Evolutionary conservation across 2,797 vertebrate species (phyloP).

Genomic region (Discoglossus pictus): DNA sequence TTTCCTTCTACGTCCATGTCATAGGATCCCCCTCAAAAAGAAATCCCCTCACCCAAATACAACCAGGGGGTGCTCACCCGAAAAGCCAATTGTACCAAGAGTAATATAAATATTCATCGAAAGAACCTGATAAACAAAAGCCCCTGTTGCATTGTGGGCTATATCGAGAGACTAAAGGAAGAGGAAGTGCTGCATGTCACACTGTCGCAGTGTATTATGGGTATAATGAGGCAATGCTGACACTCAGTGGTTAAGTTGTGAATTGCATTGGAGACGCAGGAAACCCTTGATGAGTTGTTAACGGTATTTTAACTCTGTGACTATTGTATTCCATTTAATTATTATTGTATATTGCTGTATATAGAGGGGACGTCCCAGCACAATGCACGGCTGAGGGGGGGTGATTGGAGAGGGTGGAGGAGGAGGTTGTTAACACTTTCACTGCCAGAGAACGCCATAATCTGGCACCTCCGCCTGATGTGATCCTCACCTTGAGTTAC

Average conservation of each 20-base stretch:
- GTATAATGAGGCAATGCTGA: not conserved
- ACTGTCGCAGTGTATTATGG: not conserved
- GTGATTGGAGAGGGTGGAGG: not conserved
- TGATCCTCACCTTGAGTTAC: too few species aligned
- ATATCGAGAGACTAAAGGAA: not conserved
- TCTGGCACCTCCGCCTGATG: too few species aligned
- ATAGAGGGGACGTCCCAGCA: conserved; percentile 26
- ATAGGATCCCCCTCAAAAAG: conserved; percentile 29
- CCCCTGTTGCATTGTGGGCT: conserved; percentile 19
- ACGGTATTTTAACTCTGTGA: conserved; percentile 46
- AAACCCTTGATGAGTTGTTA: conserved; percentile 32
- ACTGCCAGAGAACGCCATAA: conserved; percentile 33
- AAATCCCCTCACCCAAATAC: conserved; percentile 4
- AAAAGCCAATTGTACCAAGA: conserved; percentile 14
- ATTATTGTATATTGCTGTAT: conserved; percentile 49
- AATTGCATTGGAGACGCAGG: conserved; percentile 16
- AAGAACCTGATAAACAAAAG: conserved; percentile 11
- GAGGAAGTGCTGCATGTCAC: too few species aligned
- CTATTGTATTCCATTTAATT: conserved; percentile 45
- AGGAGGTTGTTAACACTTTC: conserved; percentile 24
- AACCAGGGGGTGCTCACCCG: conserved; percentile 18
- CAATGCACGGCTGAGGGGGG: conserved; percentile 13
- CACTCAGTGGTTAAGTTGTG: conserved; percentile 4
- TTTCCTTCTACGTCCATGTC: conserved; percentile 23
- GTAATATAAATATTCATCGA: conserved; percentile 7